Evolutionary conservation across 2,888 invertebrate genomes (phyloP).

Genomic region (Epinotia brunnichana): DNA sequence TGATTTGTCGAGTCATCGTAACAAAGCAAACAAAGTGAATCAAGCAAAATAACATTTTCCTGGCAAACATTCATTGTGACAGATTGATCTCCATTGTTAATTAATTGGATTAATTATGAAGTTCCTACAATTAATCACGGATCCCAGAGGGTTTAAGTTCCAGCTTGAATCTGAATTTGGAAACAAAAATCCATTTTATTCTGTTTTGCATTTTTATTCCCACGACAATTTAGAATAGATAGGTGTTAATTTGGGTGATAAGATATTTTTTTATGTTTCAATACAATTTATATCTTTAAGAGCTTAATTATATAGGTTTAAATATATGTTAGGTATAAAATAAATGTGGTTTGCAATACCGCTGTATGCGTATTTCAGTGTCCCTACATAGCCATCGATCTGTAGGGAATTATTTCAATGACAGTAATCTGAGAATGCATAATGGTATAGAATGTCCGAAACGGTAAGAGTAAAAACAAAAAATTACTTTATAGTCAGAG

Average conservation of each 20-base stretch:
- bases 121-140: constrained; percentile 46
- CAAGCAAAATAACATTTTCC: constrained; percentile 29
- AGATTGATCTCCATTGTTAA: constrained; percentile 42
- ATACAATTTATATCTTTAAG: too few relatives aligned
- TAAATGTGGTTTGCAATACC: too few relatives aligned
- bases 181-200: constrained; percentile 27
- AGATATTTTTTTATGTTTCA: too few relatives aligned
- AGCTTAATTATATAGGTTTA: too few relatives aligned
- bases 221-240: background rate
- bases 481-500: too few relatives aligned
- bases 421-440: too few relatives aligned
- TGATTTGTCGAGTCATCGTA: constrained; percentile 3
- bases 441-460: too few relatives aligned
- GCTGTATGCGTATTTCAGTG: too few relatives aligned
- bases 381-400: too few relatives aligned
- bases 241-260: background rate
- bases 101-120: constrained; percentile 47
- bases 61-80: constrained; percentile 41
- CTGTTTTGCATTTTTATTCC: constrained; percentile 23
- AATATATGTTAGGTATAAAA: too few relatives aligned
- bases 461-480: too few relatives aligned
- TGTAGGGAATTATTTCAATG: too few relatives aligned
- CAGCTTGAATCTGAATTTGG: constrained; percentile 7
- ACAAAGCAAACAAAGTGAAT: constrained; percentile 26
- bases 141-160: constrained; percentile 29